These are phyloP conservation scores for Mastomys natalensis DNA, from an alignment of 2,113 vertebrate genomes.

Conservation along the genomic window DNA sequence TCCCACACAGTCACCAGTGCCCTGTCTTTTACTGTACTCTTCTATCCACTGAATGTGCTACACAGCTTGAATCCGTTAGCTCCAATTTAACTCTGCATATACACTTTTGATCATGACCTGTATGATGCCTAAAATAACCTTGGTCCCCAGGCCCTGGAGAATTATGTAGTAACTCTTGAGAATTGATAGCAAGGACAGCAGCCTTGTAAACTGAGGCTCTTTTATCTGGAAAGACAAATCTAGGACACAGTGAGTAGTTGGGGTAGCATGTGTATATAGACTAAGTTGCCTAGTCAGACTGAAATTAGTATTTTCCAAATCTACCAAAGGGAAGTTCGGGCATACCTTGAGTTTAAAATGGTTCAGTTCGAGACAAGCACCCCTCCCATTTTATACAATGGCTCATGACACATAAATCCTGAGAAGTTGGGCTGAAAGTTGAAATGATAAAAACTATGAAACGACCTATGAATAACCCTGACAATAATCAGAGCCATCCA, in stretches of 20 bases:
- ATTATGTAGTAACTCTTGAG: not conserved
- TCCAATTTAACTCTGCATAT: too few relatives aligned
- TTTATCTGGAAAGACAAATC: not conserved
- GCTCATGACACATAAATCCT: not conserved
- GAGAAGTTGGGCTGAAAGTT: not conserved
- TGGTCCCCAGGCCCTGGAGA: not conserved
- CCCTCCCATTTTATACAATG: not conserved
- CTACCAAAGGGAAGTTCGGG: not conserved
- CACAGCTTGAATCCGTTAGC: not conserved
- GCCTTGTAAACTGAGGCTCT: not conserved
- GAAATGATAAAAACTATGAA: not conserved
- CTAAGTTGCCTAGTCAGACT: not conserved
- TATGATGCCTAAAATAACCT: fast-evolving
- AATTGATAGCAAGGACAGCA: not conserved
- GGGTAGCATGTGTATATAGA: not conserved
- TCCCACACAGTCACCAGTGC: not conserved
- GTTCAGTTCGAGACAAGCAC: not conserved
- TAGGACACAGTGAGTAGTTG: not conserved
- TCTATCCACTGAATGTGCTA: not conserved
- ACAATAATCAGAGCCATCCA: fast-evolving
- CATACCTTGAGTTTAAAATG: not conserved
- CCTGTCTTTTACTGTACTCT: fast-evolving
- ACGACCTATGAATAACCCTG: not conserved
- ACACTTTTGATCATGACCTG: not conserved
- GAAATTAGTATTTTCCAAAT: not conserved